These are phyloP conservation scores for Bellardia pandia DNA, from an alignment of 2,888 invertebrate genomes.

Conservation along the genomic window DNA sequence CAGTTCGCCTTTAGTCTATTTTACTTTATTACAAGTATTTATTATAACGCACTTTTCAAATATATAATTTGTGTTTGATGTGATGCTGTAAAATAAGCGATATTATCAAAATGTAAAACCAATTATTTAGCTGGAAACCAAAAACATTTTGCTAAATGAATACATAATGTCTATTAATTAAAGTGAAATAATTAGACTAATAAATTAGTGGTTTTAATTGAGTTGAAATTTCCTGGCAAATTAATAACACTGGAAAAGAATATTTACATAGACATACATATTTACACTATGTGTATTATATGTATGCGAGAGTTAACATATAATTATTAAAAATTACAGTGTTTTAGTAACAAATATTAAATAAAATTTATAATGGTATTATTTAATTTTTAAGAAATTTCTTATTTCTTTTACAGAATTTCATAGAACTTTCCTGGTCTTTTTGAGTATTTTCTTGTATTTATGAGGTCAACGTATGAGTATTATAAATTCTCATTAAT, in stretches of 20 bases:
- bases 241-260: background rate
- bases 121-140: background rate
- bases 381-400: too few relatives aligned
- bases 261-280: background rate
- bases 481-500: background rate
- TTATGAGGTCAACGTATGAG: background rate
- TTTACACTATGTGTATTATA: too few relatives aligned
- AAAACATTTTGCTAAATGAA: constrained; percentile 9
- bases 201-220: constrained; percentile 29
- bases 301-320: too few relatives aligned
- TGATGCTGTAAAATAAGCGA: too few relatives aligned
- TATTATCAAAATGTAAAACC: background rate
- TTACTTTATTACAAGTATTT: too few relatives aligned
- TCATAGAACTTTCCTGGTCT: too few relatives aligned
- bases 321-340: too few relatives aligned
- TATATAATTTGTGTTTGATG: background rate
- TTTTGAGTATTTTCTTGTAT: background rate
- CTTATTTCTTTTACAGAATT: too few relatives aligned
- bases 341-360: too few relatives aligned
- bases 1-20: too few relatives aligned
- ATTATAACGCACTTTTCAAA: background rate
- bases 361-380: too few relatives aligned
- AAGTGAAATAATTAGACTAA: constrained; percentile 26
- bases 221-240: constrained; percentile 11
- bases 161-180: constrained; percentile 6